Conservation (phyloP, 2,113 vertebrate species). For the Tragelaphus buxtoni region DNA sequence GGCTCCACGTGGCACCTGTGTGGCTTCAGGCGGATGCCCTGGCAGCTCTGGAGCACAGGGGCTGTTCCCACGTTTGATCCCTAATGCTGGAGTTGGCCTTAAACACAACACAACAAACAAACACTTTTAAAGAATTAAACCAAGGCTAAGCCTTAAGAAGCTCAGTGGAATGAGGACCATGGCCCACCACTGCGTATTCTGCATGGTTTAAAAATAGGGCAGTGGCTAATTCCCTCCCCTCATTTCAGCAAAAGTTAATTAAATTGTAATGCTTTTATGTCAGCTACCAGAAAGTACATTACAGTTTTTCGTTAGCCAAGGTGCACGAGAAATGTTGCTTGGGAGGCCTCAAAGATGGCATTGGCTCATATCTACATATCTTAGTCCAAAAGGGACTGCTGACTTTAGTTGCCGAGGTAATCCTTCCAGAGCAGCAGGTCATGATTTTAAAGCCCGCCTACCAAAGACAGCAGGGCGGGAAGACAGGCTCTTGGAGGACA, state of each 20-base stretch:
- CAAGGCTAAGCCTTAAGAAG: conserved; percentile 78
- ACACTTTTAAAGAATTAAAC: not conserved
- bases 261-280: conserved; percentile 3
- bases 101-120: conserved; percentile 14
- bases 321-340: not conserved
- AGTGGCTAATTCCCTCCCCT: not conserved
- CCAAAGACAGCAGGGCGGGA: conserved; percentile 59
- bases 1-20: not conserved
- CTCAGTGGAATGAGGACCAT: not conserved
- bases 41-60: conserved; percentile 46
- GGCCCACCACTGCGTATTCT: not conserved
- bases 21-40: not conserved
- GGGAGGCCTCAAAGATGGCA: not conserved
- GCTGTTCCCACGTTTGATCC: conserved; percentile 29
- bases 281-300: not conserved
- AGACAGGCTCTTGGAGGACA: not conserved
- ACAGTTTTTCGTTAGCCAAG: not conserved
- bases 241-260: conserved; percentile 13
- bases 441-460: conserved; percentile 43
- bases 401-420: not conserved
- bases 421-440: not conserved
- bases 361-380: conserved; percentile 20
- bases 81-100: conserved; percentile 75
- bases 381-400: conserved; percentile 16
- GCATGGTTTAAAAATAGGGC: not conserved